These are phyloP conservation scores for Dendrocincla fuliginosa DNA, from an alignment of 2,797 vertebrate species.

Conservation along the genomic window DNA sequence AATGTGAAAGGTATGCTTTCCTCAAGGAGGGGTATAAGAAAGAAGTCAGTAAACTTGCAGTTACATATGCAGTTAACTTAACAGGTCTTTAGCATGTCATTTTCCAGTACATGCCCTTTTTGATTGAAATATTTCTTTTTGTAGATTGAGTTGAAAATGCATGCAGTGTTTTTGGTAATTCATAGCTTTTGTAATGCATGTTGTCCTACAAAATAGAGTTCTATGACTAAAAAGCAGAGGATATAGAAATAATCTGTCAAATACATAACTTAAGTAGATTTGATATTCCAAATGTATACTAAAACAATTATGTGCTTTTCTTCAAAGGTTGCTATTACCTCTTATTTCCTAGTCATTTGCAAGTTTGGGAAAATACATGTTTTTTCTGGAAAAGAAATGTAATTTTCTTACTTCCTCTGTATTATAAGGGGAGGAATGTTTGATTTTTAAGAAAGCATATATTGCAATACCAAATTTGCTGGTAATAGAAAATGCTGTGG, in stretches of 20 bases:
- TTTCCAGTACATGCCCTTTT: background rate
- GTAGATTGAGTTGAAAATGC: background rate
- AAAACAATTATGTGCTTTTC: background rate
- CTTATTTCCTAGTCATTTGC: background rate
- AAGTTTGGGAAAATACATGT: background rate
- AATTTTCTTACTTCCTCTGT: background rate
- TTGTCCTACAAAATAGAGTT: background rate
- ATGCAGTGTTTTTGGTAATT: background rate
- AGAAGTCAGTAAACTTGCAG: background rate
- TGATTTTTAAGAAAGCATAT: background rate
- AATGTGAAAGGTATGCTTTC: background rate
- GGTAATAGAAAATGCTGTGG: background rate
- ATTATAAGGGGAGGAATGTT: accelerated
- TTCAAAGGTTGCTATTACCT: background rate
- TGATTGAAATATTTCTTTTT: background rate
- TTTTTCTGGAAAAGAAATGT: background rate
- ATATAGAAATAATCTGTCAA: background rate
- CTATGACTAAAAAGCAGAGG: background rate
- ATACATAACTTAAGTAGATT: background rate
- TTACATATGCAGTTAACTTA: background rate
- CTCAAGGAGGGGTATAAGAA: background rate
- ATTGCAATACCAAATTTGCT: background rate
- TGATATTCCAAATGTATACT: background rate
- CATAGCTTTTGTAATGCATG: background rate
- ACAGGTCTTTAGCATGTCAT: background rate